These are phyloP conservation scores for Gari tellinella DNA, from an alignment of 2,888 invertebrate genomes.

Conservation along the genomic window DNA sequence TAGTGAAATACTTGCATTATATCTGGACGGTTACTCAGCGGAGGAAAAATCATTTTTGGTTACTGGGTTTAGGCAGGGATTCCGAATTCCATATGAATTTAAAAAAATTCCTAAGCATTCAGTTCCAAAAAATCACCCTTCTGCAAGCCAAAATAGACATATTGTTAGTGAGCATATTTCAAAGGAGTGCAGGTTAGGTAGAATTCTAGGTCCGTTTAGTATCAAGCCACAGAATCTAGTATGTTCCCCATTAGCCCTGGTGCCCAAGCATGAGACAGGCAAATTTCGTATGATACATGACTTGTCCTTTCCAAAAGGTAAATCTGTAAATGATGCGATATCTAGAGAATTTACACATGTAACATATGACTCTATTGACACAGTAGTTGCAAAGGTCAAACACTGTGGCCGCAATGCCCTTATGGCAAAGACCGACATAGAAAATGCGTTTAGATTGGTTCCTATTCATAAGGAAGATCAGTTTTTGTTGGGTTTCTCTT, in stretches of 20 bases:
- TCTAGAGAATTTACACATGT: conserved; percentile 15
- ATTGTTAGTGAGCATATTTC: conserved; percentile 4
- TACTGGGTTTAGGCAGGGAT: conserved; percentile 15
- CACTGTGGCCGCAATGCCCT: conserved; percentile 10
- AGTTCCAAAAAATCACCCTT: conserved; percentile 16
- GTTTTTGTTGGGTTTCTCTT: conserved; percentile 30
- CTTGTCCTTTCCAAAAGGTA: conserved; percentile 18
- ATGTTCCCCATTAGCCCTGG: conserved; percentile 41
- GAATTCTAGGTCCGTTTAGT: conserved; percentile 16
- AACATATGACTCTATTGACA: conserved; percentile 34
- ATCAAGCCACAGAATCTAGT: conserved; percentile 5
- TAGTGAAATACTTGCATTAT: conserved; percentile 11
- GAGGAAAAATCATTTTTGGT: conserved; percentile 12
- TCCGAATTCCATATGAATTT: conserved; percentile 1
- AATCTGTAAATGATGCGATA: conserved; percentile 15
- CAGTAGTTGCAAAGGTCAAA: conserved; percentile 26
- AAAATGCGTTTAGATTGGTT: conserved; percentile 41
- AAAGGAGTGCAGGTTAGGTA: neutral
- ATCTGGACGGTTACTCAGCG: conserved; percentile 7
- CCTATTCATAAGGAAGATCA: conserved; percentile 40
- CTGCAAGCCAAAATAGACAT: conserved; percentile 5
- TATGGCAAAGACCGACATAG: conserved; percentile 43
- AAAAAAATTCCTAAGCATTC: neutral
- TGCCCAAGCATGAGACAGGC: conserved; percentile 17
- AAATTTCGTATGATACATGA: conserved; percentile 35